Evolutionary conservation across 2,113 vertebrate genomes (phyloP).

Genomic region (Muntiacus reevesi): DNA sequence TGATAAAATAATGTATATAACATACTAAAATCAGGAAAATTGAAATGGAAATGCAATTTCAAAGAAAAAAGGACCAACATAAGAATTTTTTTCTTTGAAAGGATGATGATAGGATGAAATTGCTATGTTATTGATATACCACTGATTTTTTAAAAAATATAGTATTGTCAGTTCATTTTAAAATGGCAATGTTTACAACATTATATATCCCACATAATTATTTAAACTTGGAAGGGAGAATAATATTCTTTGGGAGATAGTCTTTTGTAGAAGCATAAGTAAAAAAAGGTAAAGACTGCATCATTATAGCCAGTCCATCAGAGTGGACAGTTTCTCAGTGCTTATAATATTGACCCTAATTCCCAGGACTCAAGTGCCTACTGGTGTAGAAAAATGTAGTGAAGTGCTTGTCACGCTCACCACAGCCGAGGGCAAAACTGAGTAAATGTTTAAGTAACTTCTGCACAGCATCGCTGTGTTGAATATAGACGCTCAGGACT

Average conservation of each 20-base stretch:
- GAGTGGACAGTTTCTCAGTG: background rate
- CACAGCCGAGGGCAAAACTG: background rate
- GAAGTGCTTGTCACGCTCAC: background rate
- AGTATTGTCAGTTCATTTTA: background rate
- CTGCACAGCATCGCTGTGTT: background rate
- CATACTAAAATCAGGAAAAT: background rate
- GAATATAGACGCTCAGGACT: background rate
- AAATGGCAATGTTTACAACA: background rate
- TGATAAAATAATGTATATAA: background rate
- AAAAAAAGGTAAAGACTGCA: background rate
- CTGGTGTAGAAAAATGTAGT: background rate
- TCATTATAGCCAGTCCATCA: background rate
- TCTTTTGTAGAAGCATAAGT: background rate
- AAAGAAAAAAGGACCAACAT: background rate
- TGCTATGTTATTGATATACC: background rate
- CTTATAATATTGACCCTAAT: background rate
- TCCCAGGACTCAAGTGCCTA: background rate
- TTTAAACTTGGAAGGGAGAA: background rate
- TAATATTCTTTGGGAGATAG: background rate
- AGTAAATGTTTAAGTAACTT: background rate
- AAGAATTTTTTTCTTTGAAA: background rate
- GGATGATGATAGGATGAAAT: background rate
- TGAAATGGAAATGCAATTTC: slow-evolving; percentile 11
- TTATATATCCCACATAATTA: background rate
- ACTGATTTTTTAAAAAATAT: background rate